A percentile compares a stretch with the other conserved stretches of the same genome.
Evolutionary conservation across 35 echinoderm and acorn worm species (phyloP).

Genomic region (Apostichopus californicus): DNA sequence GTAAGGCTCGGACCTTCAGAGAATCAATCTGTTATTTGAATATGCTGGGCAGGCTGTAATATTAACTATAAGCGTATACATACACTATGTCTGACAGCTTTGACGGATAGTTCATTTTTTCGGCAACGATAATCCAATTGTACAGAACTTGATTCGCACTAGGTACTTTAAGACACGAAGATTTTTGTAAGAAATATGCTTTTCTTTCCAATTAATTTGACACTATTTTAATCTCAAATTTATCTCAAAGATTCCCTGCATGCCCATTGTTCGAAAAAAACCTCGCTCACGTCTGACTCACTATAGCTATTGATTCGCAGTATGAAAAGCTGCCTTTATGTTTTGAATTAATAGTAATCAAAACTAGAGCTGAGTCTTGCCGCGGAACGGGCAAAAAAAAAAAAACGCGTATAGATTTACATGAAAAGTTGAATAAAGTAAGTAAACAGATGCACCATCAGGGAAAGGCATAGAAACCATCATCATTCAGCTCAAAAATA

Average conservation of each 20-base stretch:
- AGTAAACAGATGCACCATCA: neutral
- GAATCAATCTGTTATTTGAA: too few relatives aligned
- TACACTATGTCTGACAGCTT: too few relatives aligned
- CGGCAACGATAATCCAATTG: too few relatives aligned
- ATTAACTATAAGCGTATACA: too few relatives aligned
- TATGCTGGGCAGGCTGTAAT: too few relatives aligned
- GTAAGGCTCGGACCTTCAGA: too few relatives aligned
- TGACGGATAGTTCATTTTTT: too few relatives aligned
- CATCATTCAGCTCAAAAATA: constrained; percentile 11
- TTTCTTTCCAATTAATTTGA: neutral
- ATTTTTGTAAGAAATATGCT: neutral
- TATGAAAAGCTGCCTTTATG: constrained; percentile 22
- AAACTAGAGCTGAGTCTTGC: constrained; percentile 3
- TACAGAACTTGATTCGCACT: neutral
- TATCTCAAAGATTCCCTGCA: neutral
- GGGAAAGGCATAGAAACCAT: neutral
- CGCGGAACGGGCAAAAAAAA: neutral
- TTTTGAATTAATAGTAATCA: constrained; percentile 40
- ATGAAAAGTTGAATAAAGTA: constrained; percentile 33
- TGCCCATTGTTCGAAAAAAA: constrained; percentile 7
- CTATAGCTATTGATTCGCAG: constrained; percentile 13
- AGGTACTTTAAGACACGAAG: neutral
- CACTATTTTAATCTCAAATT: neutral
- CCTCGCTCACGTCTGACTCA: constrained; percentile 9
- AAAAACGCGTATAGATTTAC: constrained; percentile 25